Conservation (phyloP, 2,888 invertebrate genomes). For the Mythimna impura region DNA sequence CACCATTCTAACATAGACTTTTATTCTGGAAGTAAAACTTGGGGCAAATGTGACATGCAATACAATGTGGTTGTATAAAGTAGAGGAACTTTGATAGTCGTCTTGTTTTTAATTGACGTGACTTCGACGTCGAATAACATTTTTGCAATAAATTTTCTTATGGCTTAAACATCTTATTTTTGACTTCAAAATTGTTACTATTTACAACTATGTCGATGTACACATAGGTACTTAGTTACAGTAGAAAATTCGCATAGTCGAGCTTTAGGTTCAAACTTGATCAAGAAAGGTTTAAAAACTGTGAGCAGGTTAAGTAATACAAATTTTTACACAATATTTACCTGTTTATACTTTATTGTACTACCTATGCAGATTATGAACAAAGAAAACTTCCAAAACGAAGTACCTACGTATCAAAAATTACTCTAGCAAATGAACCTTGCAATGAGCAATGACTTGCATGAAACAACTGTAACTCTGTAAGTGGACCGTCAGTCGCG, state of each 20-base stretch:
- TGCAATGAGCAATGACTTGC: not conserved
- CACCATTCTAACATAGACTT: not conserved
- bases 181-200: no score
- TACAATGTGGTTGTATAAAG: constrained; percentile 1
- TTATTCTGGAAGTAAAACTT: constrained; percentile 11
- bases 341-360: no score
- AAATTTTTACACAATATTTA: no score
- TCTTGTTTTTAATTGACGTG: constrained; percentile 26
- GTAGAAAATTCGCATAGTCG: no score
- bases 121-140: not conserved
- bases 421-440: no score
- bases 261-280: not conserved
- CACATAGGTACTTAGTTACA: no score
- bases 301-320: no score
- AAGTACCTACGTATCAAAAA: no score
- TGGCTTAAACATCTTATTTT: not conserved
- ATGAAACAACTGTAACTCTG: not conserved
- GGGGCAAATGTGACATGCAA: constrained; percentile 4
- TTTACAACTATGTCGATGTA: no score
- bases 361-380: not conserved
- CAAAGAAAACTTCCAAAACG: no score
- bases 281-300: not conserved
- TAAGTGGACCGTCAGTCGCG: constrained; percentile 1
- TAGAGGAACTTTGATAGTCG: constrained; percentile 7
- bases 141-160: constrained; percentile 6